These are phyloP conservation scores for Gordius sp. DNA, from an alignment of 2,888 invertebrate genomes.

Conservation along the genomic window DNA sequence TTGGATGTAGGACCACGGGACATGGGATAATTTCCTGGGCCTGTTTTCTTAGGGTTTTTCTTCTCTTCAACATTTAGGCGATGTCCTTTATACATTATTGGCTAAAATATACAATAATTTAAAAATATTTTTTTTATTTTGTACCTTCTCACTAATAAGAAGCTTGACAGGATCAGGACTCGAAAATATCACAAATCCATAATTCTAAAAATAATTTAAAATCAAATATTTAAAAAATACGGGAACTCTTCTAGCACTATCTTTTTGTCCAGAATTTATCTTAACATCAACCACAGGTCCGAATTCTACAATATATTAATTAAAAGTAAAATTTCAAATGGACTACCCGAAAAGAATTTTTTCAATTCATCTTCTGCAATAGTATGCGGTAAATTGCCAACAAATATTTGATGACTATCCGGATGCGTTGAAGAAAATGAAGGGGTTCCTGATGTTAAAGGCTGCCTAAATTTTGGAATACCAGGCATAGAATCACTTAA, in stretches of 20 bases:
- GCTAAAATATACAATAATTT: background rate
- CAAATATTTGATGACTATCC: constrained; percentile 15
- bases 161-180: background rate
- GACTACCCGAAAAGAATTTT: background rate
- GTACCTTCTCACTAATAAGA: constrained; percentile 1
- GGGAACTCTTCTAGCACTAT: constrained; percentile 3
- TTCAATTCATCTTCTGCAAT: background rate
- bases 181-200: constrained; percentile 14
- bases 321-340: background rate
- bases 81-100: constrained; percentile 12
- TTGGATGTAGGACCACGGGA: too few species aligned
- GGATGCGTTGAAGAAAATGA: background rate
- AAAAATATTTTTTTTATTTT: background rate
- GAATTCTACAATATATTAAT: background rate
- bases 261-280: constrained; percentile 11
- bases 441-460: too few species aligned
- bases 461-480: too few species aligned
- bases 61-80: constrained; percentile 14
- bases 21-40: too few species aligned
- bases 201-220: background rate
- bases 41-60: background rate
- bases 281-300: constrained; percentile 1
- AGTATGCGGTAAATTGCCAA: constrained; percentile 6
- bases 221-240: background rate
- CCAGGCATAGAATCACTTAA: too few species aligned